phyloP scores from a whole-genome alignment of 1,140 invertebrate genomes.

The Bicyclus anynana region DNA sequence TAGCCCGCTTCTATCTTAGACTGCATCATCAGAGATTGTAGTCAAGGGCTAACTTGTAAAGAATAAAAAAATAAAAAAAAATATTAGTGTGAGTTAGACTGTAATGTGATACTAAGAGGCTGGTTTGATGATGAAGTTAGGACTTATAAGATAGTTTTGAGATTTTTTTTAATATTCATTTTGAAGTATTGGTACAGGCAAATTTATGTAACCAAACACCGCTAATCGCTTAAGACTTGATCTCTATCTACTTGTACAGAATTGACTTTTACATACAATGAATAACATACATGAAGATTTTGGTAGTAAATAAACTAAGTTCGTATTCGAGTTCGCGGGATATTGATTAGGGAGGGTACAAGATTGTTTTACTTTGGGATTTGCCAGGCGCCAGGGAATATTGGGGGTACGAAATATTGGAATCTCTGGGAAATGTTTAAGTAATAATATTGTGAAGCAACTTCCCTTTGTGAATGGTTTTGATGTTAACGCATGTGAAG shows the following conservation, averaged over 20 bases:
- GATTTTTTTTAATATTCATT: too few relatives aligned
- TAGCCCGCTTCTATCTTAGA: too few relatives aligned
- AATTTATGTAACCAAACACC: too few relatives aligned
- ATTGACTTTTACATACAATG: slow-evolving; percentile 23
- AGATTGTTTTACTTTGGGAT: slow-evolving; percentile 13
- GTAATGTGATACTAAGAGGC: too few relatives aligned
- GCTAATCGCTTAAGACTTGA: neutral
- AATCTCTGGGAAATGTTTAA: neutral
- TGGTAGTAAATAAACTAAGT: slow-evolving; percentile 19
- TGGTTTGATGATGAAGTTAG: too few relatives aligned
- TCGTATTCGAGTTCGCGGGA: slow-evolving; percentile 9
- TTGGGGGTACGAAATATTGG: slow-evolving; percentile 4
- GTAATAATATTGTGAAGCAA: neutral
- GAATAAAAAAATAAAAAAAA: too few relatives aligned
- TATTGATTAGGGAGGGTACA: slow-evolving; percentile 10
- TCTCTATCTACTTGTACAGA: slow-evolving; percentile 6
- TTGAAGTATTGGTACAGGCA: too few relatives aligned
- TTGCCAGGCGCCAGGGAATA: slow-evolving; percentile 1
- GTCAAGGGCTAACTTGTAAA: too few relatives aligned
- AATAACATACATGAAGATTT: slow-evolving; percentile 18
- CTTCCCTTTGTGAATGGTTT: neutral
- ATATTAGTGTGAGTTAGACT: too few relatives aligned
- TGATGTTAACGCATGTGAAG: neutral
- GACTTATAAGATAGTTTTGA: too few relatives aligned
- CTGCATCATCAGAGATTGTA: too few relatives aligned